Percentiles rank a stretch among this genome's conserved stretches.
phyloP scores from a whole-genome alignment of 2,797 vertebrate species.

The Sternotherus odoratus region DNA sequence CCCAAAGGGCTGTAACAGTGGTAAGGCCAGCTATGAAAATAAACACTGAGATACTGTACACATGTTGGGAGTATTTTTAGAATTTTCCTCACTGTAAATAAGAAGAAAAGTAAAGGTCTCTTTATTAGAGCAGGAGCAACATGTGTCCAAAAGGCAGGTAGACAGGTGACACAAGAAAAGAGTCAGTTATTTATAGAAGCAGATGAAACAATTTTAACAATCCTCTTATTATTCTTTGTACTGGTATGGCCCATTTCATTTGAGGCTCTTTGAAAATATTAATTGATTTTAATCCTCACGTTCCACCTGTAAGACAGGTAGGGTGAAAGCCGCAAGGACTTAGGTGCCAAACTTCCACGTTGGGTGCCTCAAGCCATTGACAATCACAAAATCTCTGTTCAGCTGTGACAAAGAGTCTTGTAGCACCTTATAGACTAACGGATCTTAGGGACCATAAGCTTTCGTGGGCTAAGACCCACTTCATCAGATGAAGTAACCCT shows the following conservation, averaged over 20 bases:
- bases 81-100: constrained; percentile 24
- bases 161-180: not conserved
- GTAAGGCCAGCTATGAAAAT: constrained; percentile 45
- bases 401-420: too few species aligned
- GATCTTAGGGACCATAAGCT: too few species aligned
- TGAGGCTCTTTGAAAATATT: not conserved
- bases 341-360: not conserved
- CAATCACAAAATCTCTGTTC: not conserved
- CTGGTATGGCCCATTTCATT: not conserved
- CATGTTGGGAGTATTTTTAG: constrained; percentile 19
- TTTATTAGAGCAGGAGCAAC: not conserved
- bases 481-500: too few species aligned
- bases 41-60: constrained; percentile 5
- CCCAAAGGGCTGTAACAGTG: not conserved
- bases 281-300: not conserved
- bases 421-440: too few species aligned
- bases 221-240: not conserved
- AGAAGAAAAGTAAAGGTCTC: not conserved
- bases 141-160: not conserved
- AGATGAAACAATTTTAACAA: not conserved
- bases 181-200: not conserved
- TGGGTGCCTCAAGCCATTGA: not conserved
- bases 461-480: too few species aligned
- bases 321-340: not conserved
- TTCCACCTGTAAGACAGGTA: not conserved